phyloP scores from a whole-genome alignment of 2,888 invertebrate species.

The Melangyna quadrimaculata region DNA sequence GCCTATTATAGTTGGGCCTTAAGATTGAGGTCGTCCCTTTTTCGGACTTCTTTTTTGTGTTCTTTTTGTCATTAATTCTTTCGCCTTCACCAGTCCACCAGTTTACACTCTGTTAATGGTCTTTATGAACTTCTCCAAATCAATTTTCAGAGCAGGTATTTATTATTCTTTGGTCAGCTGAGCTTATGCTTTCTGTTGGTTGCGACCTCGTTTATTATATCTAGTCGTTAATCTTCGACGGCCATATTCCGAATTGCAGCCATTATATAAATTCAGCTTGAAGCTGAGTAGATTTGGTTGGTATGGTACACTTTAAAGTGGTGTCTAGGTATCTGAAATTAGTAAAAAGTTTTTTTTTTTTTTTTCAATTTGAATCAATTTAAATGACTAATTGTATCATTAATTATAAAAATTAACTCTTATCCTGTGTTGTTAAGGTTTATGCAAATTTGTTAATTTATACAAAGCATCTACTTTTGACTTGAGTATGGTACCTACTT shows the following conservation, averaged over 20 bases:
- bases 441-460: background rate
- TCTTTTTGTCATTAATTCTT: background rate
- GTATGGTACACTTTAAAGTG: background rate
- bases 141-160: background rate
- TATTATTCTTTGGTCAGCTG: background rate
- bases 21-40: too few relatives aligned
- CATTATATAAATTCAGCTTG: background rate
- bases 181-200: background rate
- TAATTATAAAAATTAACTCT: background rate
- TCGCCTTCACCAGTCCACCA: background rate
- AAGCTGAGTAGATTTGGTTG: background rate
- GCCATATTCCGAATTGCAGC: background rate
- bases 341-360: background rate
- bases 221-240: background rate
- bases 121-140: background rate
- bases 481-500: too few relatives aligned
- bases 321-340: background rate
- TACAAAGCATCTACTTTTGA: background rate
- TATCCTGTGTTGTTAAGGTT: background rate
- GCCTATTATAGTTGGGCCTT: too few relatives aligned
- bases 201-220: background rate
- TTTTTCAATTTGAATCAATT: background rate
- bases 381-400: background rate
- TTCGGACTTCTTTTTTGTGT: too few relatives aligned
- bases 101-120: background rate